Conservation (phyloP, 2,888 invertebrate species). For the Stenolophus ochropezus region DNA sequence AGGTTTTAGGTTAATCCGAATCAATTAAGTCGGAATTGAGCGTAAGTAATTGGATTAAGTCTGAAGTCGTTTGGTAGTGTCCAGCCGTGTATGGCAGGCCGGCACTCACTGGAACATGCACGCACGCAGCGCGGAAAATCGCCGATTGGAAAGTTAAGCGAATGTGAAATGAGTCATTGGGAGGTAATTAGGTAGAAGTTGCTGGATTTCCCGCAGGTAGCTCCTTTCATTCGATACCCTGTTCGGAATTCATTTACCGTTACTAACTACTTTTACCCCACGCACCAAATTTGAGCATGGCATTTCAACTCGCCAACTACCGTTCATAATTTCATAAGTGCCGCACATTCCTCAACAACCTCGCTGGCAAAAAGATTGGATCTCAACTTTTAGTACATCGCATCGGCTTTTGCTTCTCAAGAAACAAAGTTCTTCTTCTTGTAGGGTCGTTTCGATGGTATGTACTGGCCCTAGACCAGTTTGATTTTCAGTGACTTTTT, state of each 20-base stretch:
- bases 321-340: not conserved
- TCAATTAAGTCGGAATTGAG: conserved; percentile 57
- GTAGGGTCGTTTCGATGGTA: no score
- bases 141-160: conserved; percentile 33
- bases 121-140: not conserved
- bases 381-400: no score
- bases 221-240: not conserved
- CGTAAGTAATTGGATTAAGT: conserved; percentile 57
- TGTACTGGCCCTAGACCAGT: no score
- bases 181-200: conserved; percentile 5
- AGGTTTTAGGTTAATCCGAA: conserved; percentile 51
- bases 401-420: no score
- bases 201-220: conserved; percentile 1
- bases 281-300: not conserved
- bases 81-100: not conserved
- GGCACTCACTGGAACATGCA: conserved; percentile 6
- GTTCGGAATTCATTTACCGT: conserved; percentile 8
- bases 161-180: conserved; percentile 29
- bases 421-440: no score
- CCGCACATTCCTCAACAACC: not conserved
- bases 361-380: no score
- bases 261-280: conserved; percentile 17
- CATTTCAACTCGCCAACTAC: not conserved
- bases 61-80: conserved; percentile 1
- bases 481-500: no score